Conservation (phyloP, 2,113 vertebrate genomes). For the Neodon shergylaensis region DNA sequence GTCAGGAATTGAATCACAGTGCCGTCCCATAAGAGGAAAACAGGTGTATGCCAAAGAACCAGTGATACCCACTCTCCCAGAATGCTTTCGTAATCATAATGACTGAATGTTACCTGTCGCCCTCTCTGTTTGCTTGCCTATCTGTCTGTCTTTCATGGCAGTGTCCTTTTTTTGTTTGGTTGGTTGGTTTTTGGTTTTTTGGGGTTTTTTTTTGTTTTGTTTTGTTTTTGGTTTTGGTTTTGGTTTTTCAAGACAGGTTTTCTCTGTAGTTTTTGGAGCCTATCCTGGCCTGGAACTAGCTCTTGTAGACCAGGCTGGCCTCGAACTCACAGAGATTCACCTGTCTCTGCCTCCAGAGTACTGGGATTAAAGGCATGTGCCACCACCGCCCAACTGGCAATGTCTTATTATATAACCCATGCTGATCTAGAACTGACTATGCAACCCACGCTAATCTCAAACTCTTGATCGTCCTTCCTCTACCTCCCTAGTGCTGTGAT, state of each 20-base stretch:
- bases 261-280: no score
- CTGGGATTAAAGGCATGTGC: no score
- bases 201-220: no score
- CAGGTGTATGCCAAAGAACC: no score
- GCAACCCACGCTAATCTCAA: not conserved
- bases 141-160: not conserved
- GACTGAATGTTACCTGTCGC: not conserved
- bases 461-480: not conserved
- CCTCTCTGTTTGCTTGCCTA: not conserved
- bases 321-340: no score
- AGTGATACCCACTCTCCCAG: not conserved
- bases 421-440: not conserved
- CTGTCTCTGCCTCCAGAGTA: no score
- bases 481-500: not conserved
- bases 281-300: no score
- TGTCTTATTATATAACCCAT: not conserved
- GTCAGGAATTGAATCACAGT: not conserved
- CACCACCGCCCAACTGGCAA: no score
- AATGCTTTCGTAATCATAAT: not conserved
- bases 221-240: no score
- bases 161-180: not conserved
- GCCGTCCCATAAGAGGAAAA: not conserved
- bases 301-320: no score
- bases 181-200: no score
- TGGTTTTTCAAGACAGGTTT: no score